Base-by-base conservation (phyloP, 2,888 invertebrate species). In the Piscicola geometra region DNA sequence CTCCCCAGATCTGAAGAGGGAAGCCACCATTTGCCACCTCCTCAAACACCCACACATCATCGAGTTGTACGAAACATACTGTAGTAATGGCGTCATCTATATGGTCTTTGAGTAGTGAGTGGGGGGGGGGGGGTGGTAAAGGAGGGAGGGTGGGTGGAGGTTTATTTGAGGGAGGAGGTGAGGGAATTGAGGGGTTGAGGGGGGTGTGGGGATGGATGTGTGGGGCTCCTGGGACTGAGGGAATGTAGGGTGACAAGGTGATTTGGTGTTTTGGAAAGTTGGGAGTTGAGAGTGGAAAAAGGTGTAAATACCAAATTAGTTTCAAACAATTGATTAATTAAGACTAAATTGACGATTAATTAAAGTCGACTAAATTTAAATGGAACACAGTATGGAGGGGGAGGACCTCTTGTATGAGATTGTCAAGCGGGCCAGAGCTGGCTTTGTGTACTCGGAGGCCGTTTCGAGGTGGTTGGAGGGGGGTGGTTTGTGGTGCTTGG, bases 51-150 rank as follows among this genome's bases (percentile, higher is more conserved):
- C 95, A 2, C 97, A 98, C 87, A 98, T 99, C 82, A 97, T 97
- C 81, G 97, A 98, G 87, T 89, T 99, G 75, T 88, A 97, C 81
- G 98, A 99, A 88, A 97, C 97, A 0, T 98, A 97, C 89, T 95
- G 95, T 84, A 95, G 95, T 3, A 97, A 97, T 87, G 96, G 96
- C 82, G 94, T 96, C 93, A 90, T 98, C 32, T 98, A 97, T 86
- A 97, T 98, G 97, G 96, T 98, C 80, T 98, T 97, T 87, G 97
- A 97, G 90, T 95, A 93, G 96, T 97, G 89, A 93, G 95, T 92
- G 25, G 33, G 15, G 1, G 56, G 33, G 5, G 5, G 41, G 15
- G 41, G 41, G 41, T 41, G 15, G n/a, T 41, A 41, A 15, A 41
- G 41, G 41, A 41, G 41, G 41, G 5, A 9, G 9, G 5, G 41